phyloP scores from a whole-genome alignment of 1,140 invertebrate species.

The Drosophila dunni region DNA sequence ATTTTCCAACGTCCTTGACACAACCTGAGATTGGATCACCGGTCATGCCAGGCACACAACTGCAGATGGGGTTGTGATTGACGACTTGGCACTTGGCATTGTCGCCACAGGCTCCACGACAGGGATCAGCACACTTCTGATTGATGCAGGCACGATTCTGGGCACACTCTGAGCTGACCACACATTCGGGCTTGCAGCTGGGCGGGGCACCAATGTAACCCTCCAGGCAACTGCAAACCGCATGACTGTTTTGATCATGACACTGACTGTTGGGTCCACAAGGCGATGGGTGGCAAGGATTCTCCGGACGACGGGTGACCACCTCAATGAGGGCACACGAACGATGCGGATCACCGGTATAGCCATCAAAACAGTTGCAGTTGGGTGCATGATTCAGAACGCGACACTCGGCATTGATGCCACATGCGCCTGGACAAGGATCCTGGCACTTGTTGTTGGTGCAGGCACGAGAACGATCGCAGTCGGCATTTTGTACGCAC shows the following conservation, averaged over 20 bases:
- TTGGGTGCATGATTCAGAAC: slow-evolving; percentile 91
- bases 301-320: slow-evolving; percentile 80
- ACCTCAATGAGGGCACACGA: slow-evolving; percentile 71
- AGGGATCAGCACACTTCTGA: slow-evolving; percentile 93
- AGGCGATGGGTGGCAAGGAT: slow-evolving; percentile 91
- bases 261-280: slow-evolving; percentile 92
- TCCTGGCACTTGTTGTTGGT: slow-evolving; percentile 89
- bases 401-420: slow-evolving; percentile 88
- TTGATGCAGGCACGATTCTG: slow-evolving; percentile 92
- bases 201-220: slow-evolving; percentile 92
- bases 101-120: slow-evolving; percentile 92
- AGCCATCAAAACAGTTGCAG: slow-evolving; percentile 90
- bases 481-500: slow-evolving; percentile 90
- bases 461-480: slow-evolving; percentile 88
- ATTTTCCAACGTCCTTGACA: slow-evolving; percentile 77
- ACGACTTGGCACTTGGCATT: slow-evolving; percentile 93
- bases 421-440: slow-evolving; percentile 90
- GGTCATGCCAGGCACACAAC: slow-evolving; percentile 89
- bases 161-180: slow-evolving; percentile 92
- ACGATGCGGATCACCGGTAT: slow-evolving; percentile 89
- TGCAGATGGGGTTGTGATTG: slow-evolving; percentile 94
- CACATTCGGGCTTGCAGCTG: slow-evolving; percentile 92
- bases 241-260: slow-evolving; percentile 87
- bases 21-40: slow-evolving; percentile 92
- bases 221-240: slow-evolving; percentile 92